Evolutionary conservation across 2,113 vertebrate species (phyloP).

Genomic region (Murina feae): DNA sequence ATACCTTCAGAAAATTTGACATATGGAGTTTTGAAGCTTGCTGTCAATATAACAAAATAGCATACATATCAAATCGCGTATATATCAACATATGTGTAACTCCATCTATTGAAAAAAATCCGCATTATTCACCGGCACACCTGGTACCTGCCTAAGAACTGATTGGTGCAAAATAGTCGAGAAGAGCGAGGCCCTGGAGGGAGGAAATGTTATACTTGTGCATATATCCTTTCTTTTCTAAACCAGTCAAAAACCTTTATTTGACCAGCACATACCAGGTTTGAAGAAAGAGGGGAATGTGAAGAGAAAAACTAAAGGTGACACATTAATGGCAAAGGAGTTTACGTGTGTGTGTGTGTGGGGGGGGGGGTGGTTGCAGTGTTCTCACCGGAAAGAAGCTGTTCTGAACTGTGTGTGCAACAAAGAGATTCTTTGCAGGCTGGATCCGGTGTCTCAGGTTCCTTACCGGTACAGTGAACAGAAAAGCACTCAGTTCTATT

Average conservation of each 20-base stretch:
- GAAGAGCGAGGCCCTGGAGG: neutral
- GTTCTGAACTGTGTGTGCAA: neutral
- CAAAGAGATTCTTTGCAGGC: neutral
- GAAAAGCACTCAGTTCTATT: neutral
- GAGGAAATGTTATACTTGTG: neutral
- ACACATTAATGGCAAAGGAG: neutral
- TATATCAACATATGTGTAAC: no score
- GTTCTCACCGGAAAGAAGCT: conserved; percentile 10
- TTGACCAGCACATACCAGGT: neutral
- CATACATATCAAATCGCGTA: no score
- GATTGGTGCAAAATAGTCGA: neutral
- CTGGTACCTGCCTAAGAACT: neutral
- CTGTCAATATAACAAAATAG: no score
- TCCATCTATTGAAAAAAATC: no score
- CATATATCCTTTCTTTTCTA: neutral
- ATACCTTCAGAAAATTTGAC: no score
- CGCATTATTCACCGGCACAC: no score
- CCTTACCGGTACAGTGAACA: neutral
- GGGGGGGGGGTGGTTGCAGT: neutral
- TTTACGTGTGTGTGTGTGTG: no score
- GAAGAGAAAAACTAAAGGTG: neutral
- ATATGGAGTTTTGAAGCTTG: no score
- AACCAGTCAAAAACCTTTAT: neutral
- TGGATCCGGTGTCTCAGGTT: neutral
- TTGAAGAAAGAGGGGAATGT: neutral